phyloP scores from a whole-genome alignment of 2,797 vertebrate species.

The Bucorvus abyssinicus region DNA sequence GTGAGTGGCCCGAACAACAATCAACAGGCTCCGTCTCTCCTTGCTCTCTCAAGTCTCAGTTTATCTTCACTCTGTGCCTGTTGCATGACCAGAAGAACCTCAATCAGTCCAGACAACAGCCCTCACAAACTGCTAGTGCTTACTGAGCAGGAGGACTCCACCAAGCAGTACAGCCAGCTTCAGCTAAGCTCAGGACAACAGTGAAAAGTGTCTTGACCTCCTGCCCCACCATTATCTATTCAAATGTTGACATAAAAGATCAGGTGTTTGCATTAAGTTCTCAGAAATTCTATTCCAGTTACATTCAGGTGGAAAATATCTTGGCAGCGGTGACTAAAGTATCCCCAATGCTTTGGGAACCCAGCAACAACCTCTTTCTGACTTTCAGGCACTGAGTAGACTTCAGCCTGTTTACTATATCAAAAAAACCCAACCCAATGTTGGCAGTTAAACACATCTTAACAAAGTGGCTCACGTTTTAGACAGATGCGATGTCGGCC shows the following conservation, averaged over 20 bases:
- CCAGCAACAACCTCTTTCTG: background rate
- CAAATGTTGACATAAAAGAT: background rate
- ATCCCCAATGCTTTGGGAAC: background rate
- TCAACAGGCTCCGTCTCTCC: background rate
- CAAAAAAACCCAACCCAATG: background rate
- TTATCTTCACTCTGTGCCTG: background rate
- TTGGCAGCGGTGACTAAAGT: background rate
- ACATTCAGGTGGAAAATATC: background rate
- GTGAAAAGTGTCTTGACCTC: background rate
- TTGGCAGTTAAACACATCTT: background rate
- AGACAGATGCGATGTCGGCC: rapidly evolving
- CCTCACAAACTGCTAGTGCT: background rate
- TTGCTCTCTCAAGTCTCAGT: rapidly evolving
- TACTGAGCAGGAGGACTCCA: background rate
- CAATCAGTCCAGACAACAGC: background rate
- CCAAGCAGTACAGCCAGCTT: background rate
- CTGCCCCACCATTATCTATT: background rate
- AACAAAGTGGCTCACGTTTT: background rate
- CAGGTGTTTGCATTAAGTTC: background rate
- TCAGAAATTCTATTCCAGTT: background rate
- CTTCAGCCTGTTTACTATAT: background rate
- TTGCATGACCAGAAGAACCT: background rate
- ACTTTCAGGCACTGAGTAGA: background rate
- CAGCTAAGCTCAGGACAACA: background rate
- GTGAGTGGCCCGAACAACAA: background rate